Evolutionary conservation across 2,797 vertebrate genomes (phyloP), one percentile per base, ranked within the genome.

Genomic region (Danio choprae): DNA sequence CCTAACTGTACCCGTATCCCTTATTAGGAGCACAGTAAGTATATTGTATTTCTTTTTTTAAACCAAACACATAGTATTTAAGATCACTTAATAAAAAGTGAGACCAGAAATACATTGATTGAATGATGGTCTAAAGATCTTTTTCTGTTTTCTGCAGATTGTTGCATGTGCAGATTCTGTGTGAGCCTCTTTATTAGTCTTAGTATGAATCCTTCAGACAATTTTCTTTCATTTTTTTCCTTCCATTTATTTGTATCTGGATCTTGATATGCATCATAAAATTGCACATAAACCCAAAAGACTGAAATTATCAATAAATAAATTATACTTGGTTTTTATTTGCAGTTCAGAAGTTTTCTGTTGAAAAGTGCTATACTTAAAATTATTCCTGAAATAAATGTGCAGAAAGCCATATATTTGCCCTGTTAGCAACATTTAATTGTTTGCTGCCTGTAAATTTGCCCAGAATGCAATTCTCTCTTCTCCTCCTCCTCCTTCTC

Each of bases 381-480:
- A 2, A 15, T 40, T n/a, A 8, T 40, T 15, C 36, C 8, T 6
- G 16, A 62, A 41, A 63, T 4, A 63, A n/a, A 41, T 63, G 16
- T 20, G 1, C 9, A 63, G 38, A n/a, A 71, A 16, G 2, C 2
- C 20, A 12, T 43, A 16, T 55, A 13, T 59, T 8, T 43, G 51
- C 74, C 40, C 77, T 48, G 29, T 67, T 50, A 73, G 44, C 62
- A 77, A 60, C 40, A 67, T 51, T 74, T 86, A 76, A 85, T 74
- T 87, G 80, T 74, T 46, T 76, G 10, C 36, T 63, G 62, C 48
- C 56, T 65, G 43, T 68, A 80, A 83, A 81, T 74, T 44, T 58
- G 62, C 65, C 83, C 64, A 86, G 85, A 80, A 18, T 7, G 10
- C 73, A 41, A 59, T 77, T 70, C 46, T 75, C 53, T 80, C 11